A percentile compares a stretch with the other conserved stretches of the same genome.
Conservation (phyloP, 2,888 invertebrate species). For the Balanococcus diminutus region DNA sequence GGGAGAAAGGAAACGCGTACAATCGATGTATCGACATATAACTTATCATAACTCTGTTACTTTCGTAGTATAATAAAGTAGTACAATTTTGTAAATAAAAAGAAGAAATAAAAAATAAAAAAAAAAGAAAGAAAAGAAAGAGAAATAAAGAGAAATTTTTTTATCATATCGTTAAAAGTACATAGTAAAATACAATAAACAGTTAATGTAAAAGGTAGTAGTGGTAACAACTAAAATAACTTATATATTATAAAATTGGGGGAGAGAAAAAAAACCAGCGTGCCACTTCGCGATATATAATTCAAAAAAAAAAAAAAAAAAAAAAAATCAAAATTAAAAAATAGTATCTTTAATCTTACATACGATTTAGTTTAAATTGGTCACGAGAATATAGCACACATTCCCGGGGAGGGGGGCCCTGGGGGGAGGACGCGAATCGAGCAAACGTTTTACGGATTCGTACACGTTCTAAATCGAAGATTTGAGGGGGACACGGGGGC, state of each 20-base stretch:
- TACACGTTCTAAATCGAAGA: neutral
- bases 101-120: slow-evolving; percentile 44
- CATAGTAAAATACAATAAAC: slow-evolving; percentile 22
- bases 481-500: neutral
- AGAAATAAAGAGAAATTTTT: neutral
- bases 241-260: slow-evolving; percentile 7
- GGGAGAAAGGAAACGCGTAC: neutral
- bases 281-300: slow-evolving; percentile 29
- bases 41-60: slow-evolving; percentile 13
- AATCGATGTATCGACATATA: slow-evolving; percentile 21
- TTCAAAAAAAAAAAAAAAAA: neutral
- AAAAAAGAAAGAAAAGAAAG: too few species aligned
- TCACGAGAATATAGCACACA: neutral
- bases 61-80: slow-evolving; percentile 23
- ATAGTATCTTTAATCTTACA: neutral
- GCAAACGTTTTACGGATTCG: too few species aligned
- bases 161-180: slow-evolving; percentile 29
- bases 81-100: slow-evolving; percentile 31
- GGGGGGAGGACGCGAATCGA: neutral
- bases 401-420: neutral
- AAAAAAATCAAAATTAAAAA: neutral
- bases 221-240: slow-evolving; percentile 50
- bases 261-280: slow-evolving; percentile 32
- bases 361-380: slow-evolving; percentile 18
- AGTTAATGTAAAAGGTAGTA: slow-evolving; percentile 47